Evolutionary conservation across 2,797 vertebrate species (phyloP), one percentile per base, ranked within the genome.

Genomic region (Labeo calbasu): DNA sequence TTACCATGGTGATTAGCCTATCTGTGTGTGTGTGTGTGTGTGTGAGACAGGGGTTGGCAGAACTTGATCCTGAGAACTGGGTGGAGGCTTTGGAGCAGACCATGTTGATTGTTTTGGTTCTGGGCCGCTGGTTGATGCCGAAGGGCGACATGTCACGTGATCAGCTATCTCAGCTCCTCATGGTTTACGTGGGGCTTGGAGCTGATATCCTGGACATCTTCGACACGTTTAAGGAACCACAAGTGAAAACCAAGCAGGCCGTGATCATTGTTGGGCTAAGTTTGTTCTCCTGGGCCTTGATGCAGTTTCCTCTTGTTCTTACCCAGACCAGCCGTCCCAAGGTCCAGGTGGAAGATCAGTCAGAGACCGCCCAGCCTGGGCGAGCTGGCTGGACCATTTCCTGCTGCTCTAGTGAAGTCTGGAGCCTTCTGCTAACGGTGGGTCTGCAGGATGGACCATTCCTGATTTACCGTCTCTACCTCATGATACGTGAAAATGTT

Each of bases 71-170:
- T 19, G 91, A 94, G 90, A 92, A 93, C 88, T 95, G 94, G 93
- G 93, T 91, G 43, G 91, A 89, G 1, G 91, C 92, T 12, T 87
- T 95, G 86, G 95, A 95, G 85, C 94, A 95, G 89, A 94, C 93
- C 28, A 94, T 94, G 94, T 91, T 96, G 59, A 93, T 95, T 0
- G 92, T 95, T 23, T 75, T 96, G 84, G 94, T 96, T 63, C 80
- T 95, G 78, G 95, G 95, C 48, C 93, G 95, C 43, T 96, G 94
- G 95, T 88, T 96, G 5, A 95, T 95, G 94, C 95, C 95, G 19
- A 95, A 94, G 81, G 95, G 95, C 0, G 92, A 95, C 84, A 94
- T 95, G 95, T 94, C 92, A 70, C 93, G 94, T 1, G 94, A 94
- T 84, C 94, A 95, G 88, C 93, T 96, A 21, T 94, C 95, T 69